Conservation (phyloP, 2,113 vertebrate species). For the Campylomormyrus numenius region DNA sequence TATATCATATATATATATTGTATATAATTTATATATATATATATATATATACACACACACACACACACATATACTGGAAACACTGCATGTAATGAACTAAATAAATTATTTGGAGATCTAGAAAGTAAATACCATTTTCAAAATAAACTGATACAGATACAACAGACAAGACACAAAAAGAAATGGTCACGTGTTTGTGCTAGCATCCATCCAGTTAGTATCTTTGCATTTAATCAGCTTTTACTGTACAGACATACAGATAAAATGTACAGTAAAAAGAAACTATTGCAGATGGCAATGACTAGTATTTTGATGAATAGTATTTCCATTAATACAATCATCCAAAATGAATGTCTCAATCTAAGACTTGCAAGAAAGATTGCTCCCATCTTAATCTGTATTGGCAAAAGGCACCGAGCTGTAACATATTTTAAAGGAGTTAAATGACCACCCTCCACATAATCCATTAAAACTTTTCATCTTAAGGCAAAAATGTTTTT, state of each 20-base stretch:
- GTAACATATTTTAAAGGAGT: not conserved
- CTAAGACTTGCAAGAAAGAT: not conserved
- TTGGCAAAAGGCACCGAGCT: slow-evolving; percentile 1
- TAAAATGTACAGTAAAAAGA: not conserved
- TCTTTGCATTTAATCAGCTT: not conserved
- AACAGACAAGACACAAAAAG: not conserved
- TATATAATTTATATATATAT: not conserved
- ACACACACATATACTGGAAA: not conserved
- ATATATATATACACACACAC: not conserved
- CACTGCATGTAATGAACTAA: not conserved
- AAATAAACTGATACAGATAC: not conserved
- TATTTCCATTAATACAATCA: not conserved
- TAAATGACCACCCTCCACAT: not conserved
- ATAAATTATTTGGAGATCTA: not conserved
- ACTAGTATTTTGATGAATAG: not conserved
- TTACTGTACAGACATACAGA: not conserved
- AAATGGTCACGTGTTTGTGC: not conserved
- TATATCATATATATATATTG: not conserved
- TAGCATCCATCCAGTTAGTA: not conserved
- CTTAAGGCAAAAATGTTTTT: not conserved
- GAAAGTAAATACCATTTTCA: not conserved
- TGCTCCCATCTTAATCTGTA: not conserved
- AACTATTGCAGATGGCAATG: not conserved
- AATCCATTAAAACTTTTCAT: not conserved
- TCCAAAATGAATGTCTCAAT: not conserved